Conservation (phyloP, 1,140 invertebrate genomes). For the Zaprionus kolodkinae region DNA sequence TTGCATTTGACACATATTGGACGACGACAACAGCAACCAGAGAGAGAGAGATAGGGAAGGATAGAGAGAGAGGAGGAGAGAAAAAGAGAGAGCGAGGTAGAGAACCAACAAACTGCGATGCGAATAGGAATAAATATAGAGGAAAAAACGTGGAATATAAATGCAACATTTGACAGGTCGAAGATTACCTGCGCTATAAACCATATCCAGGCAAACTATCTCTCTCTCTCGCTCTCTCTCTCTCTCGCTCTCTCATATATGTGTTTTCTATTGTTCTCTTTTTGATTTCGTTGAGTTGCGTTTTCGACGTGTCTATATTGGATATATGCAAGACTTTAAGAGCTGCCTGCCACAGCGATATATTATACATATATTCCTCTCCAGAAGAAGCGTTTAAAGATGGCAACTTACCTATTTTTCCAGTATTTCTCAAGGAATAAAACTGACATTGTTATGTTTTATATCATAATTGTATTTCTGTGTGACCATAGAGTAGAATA, state of each 20-base stretch:
- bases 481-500: too few species aligned
- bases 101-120: conserved; percentile 35
- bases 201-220: neutral
- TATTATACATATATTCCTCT: too few species aligned
- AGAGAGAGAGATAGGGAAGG: conserved; percentile 17
- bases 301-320: neutral
- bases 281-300: neutral
- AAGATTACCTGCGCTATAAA: conserved; percentile 60
- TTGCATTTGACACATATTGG: conserved; percentile 83
- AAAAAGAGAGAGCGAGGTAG: conserved; percentile 7
- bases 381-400: neutral
- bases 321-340: neutral
- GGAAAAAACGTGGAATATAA: conserved; percentile 32
- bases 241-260: neutral
- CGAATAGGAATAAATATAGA: conserved; percentile 38
- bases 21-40: conserved; percentile 63
- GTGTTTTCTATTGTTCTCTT: neutral
- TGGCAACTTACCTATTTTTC: too few species aligned
- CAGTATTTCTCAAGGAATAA: too few species aligned
- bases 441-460: too few species aligned
- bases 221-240: too few species aligned
- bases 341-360: neutral
- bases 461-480: too few species aligned
- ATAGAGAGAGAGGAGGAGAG: neutral
- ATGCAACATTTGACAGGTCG: conserved; percentile 42